A percentile compares a stretch with the other conserved stretches of the same genome.
phyloP scores from a whole-genome alignment of 2,113 vertebrate genomes.

The Panthera uncia region DNA sequence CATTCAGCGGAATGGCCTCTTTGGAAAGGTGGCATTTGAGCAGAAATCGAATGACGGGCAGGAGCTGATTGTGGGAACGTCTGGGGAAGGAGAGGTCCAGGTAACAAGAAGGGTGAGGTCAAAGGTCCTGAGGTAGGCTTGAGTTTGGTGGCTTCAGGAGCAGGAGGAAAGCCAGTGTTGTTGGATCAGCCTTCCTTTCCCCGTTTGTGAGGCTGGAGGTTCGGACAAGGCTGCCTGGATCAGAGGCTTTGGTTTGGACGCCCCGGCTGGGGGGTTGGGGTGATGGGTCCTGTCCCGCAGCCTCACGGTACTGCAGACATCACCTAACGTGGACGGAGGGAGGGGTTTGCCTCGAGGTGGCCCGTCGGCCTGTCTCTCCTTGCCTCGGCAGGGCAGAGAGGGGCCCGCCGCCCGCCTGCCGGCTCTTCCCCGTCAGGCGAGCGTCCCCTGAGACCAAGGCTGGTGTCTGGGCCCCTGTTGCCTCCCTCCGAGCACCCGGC shows the following conservation, averaged over 20 bases:
- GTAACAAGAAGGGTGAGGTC: background rate
- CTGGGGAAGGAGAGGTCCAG: background rate
- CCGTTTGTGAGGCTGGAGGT: no score
- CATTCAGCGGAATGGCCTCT: background rate
- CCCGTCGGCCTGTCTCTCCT: background rate
- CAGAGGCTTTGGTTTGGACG: background rate
- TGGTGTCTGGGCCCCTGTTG: fast-evolving
- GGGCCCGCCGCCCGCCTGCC: background rate
- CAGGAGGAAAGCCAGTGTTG: background rate
- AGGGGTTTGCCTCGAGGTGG: background rate
- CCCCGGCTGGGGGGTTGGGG: background rate
- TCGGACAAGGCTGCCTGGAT: background rate
- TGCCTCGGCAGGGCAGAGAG: background rate
- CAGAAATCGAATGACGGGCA: background rate
- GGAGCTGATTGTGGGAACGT: background rate
- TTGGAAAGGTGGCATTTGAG: background rate
- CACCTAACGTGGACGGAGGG: fast-evolving
- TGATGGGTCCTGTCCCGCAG: fast-evolving
- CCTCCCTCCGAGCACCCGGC: background rate
- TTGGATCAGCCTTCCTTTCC: background rate
- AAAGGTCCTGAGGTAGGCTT: background rate
- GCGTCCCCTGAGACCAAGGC: background rate
- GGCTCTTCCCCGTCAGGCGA: fast-evolving
- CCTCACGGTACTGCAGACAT: background rate
- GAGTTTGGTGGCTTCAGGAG: background rate